A percentile compares a stretch with the other conserved stretches of the same genome.
These are phyloP conservation scores for Chironex yamaguchii DNA, from an alignment of 30 jellyfish, hydroid and myxozoan genomes.

Conservation along the genomic window DNA sequence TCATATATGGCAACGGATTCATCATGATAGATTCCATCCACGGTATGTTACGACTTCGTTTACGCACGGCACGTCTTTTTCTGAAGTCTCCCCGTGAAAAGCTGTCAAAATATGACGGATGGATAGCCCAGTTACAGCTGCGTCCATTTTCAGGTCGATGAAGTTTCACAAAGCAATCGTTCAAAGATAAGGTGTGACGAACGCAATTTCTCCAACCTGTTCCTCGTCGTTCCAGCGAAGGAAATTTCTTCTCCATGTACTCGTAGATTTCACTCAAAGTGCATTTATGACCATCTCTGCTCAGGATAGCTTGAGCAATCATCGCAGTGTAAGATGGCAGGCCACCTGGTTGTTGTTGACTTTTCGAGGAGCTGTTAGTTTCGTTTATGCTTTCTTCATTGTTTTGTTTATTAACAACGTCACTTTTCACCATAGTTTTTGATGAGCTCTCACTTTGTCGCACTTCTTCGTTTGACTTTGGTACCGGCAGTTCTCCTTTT, in stretches of 20 bases:
- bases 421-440: not conserved
- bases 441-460: not conserved
- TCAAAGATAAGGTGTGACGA: constrained; percentile 93
- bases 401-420: not conserved
- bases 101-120: constrained; percentile 93
- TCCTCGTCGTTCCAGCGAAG: constrained; percentile 86
- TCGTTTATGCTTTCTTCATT: not conserved
- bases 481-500: not conserved
- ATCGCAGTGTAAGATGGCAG: constrained; percentile 83
- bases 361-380: not conserved
- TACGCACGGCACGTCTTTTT: not conserved
- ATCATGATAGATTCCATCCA: not conserved
- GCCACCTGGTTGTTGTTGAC: constrained; percentile 9
- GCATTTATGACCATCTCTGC: constrained; percentile 77
- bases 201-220: constrained; percentile 99
- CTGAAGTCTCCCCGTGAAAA: constrained; percentile 77
- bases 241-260: constrained; percentile 85
- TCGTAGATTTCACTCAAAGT: constrained; percentile 92
- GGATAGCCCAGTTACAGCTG: constrained; percentile 98
- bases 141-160: constrained; percentile 99
- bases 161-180: constrained; percentile 92
- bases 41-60: not conserved
- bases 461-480: not conserved
- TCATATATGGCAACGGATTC: not conserved
- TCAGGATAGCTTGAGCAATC: constrained; percentile 98